These are phyloP conservation scores for Aspidiotus rigidus DNA, from an alignment of 2,888 invertebrate species.

Conservation along the genomic window DNA sequence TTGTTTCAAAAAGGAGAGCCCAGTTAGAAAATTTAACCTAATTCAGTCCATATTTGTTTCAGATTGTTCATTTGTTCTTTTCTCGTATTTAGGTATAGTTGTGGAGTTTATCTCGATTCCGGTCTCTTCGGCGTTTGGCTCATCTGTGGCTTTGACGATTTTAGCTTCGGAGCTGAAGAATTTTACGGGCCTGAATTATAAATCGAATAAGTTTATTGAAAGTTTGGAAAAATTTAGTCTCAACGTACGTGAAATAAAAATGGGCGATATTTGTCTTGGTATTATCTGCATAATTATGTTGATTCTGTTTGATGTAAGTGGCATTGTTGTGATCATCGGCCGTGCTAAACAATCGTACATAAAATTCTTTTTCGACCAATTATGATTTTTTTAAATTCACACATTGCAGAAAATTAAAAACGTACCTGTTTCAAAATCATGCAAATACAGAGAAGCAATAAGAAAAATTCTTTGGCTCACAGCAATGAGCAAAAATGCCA, in stretches of 20 bases:
- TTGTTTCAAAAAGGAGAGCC: too few relatives aligned
- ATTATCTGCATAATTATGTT: constrained; percentile 55
- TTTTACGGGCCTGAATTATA: constrained; percentile 57
- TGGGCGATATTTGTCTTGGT: constrained; percentile 58
- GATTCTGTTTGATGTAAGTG: constrained; percentile 55
- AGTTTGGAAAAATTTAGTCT: constrained; percentile 49
- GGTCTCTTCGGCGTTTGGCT: constrained; percentile 74
- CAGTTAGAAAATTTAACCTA: too few relatives aligned
- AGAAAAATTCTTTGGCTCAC: constrained; percentile 27
- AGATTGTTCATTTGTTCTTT: not conserved
- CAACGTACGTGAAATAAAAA: constrained; percentile 48
- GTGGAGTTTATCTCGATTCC: constrained; percentile 76
- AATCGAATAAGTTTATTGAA: constrained; percentile 58
- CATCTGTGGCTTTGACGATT: constrained; percentile 72
- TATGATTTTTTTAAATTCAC: not conserved
- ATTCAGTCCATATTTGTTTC: not conserved
- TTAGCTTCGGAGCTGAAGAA: constrained; percentile 64
- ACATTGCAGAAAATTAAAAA: constrained; percentile 24
- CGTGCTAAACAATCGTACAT: too few relatives aligned
- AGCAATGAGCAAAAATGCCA: constrained; percentile 32
- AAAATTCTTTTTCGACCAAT: too few relatives aligned
- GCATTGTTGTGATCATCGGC: not conserved
- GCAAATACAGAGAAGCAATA: constrained; percentile 15
- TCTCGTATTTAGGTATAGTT: constrained; percentile 56
- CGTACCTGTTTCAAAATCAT: constrained; percentile 19